Evolutionary conservation across 2,888 invertebrate genomes (phyloP).

Genomic region (Frankliniella intonsa): DNA sequence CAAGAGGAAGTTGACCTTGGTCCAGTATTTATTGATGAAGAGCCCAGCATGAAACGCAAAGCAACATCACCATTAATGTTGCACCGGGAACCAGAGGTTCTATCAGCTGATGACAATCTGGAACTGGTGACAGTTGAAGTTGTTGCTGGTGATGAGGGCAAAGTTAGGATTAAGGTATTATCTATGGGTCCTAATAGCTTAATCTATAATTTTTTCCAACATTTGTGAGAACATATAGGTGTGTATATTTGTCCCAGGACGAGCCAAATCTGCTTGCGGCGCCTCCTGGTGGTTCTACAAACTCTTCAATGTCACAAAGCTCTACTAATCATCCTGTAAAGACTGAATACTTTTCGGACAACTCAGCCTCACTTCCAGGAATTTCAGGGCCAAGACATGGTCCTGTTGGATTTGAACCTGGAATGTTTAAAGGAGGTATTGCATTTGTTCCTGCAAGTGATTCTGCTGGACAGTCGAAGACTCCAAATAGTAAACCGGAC

Average conservation of each 20-base stretch:
- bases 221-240: too few species aligned
- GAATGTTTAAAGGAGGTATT: conserved; percentile 66
- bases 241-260: background rate
- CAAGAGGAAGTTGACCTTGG: conserved; percentile 4
- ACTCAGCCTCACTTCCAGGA: conserved; percentile 73
- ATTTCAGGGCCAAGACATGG: conserved; percentile 60
- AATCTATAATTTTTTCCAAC: background rate
- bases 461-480: conserved; percentile 41
- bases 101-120: conserved; percentile 44
- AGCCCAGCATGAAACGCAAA: background rate
- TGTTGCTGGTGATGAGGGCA: conserved; percentile 44
- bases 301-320: background rate
- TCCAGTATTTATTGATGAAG: conserved; percentile 2
- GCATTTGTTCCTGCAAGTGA: conserved; percentile 12
- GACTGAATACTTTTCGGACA: conserved; percentile 59
- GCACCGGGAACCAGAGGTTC: conserved; percentile 40
- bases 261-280: background rate
- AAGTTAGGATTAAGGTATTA: conserved; percentile 37
- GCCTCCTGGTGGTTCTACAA: background rate
- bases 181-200: background rate
- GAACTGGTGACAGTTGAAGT: conserved; percentile 47
- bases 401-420: conserved; percentile 77
- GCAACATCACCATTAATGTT: conserved; percentile 29
- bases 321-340: conserved; percentile 35
- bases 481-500: conserved; percentile 46